Evolutionary conservation across 2,113 vertebrate genomes (phyloP).

Genomic region (Prunella fulvescens): DNA sequence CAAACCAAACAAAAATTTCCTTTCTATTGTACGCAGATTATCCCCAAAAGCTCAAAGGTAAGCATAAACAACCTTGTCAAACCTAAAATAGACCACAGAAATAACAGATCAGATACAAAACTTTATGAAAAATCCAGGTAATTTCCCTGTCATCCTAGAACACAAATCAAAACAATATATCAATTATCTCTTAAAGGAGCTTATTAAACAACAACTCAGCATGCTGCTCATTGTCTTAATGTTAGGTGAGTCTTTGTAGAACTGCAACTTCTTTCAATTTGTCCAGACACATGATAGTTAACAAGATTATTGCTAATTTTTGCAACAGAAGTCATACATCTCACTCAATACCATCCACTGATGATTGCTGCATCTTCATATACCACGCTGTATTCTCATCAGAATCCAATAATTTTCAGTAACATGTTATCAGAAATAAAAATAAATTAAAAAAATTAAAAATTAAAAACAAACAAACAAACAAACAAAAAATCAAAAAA

Average conservation of each 20-base stretch:
- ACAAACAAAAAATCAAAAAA: neutral
- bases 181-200: neutral
- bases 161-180: neutral
- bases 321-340: neutral
- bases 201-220: neutral
- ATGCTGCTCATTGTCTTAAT: neutral
- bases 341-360: neutral
- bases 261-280: neutral
- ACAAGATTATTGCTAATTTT: neutral
- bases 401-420: neutral
- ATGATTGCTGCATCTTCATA: neutral
- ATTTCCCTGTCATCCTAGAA: neutral
- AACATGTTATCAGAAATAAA: neutral
- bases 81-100: neutral
- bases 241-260: neutral
- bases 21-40: neutral
- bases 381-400: neutral
- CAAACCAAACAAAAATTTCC: neutral
- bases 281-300: neutral
- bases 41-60: neutral
- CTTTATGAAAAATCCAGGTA: neutral
- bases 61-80: neutral
- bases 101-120: neutral
- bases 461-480: too few species aligned
- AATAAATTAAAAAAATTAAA: too few species aligned